Conservation (phyloP, 2,888 invertebrate species). For the Buathra laborator region DNA sequence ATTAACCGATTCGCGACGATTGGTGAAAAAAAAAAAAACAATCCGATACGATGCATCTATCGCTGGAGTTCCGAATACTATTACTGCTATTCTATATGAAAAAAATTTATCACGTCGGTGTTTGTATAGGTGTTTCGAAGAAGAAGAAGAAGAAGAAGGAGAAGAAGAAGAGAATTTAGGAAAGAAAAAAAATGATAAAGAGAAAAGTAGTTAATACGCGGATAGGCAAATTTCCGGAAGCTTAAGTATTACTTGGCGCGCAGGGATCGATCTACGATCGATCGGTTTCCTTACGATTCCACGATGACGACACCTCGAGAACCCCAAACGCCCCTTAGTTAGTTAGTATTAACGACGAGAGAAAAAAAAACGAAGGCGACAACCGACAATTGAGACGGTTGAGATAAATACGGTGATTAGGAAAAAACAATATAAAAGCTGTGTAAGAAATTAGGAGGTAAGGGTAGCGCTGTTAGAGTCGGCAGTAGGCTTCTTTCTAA, state of each 20-base stretch:
- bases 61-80: conserved; percentile 33
- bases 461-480: conserved; percentile 76
- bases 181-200: conserved; percentile 11
- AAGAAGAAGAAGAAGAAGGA: conserved; percentile 27
- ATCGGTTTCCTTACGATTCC: conserved; percentile 39
- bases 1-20: background rate
- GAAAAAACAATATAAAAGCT: conserved; percentile 46
- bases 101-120: conserved; percentile 45
- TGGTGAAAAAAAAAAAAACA: conserved; percentile 15
- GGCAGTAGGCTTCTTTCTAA: conserved; percentile 78
- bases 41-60: conserved; percentile 29
- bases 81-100: conserved; percentile 36
- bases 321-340: conserved; percentile 39
- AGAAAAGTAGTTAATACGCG: conserved; percentile 29
- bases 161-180: conserved; percentile 10
- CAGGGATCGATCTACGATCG: conserved; percentile 40
- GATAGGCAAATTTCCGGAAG: conserved; percentile 46
- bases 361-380: conserved; percentile 32
- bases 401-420: conserved; percentile 48
- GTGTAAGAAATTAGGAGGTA: conserved; percentile 71
- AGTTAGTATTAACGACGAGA: conserved; percentile 16
- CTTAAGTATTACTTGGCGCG: conserved; percentile 40
- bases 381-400: conserved; percentile 29
- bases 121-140: conserved; percentile 48
- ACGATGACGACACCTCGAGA: conserved; percentile 64